Evolutionary conservation across 2,113 vertebrate genomes (phyloP), one percentile per base, ranked within the genome.

Genomic region (Opisthocomus hoazin): DNA sequence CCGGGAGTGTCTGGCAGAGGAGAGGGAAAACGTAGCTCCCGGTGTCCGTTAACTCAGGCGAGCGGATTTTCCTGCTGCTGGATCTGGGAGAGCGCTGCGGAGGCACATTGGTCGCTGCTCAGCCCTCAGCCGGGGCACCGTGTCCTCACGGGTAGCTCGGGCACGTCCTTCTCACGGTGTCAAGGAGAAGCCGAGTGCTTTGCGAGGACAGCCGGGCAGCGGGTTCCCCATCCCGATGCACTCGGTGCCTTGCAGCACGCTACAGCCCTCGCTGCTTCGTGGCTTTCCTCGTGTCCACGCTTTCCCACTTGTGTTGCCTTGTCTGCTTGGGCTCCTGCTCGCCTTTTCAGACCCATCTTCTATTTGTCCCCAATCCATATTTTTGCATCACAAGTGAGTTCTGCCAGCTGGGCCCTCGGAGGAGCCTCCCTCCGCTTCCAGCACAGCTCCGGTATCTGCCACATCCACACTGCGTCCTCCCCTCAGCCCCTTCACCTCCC

Each of bases 361-460:
- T 7, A 0, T 71, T 66, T 79, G 68, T 85, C 84, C 95, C 74
- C 82, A 2, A 41, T 95, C 91, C 81, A 83, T 94, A 83, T 85
- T 93, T 96, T 94, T 94, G 84, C 93, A 95, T 96, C 43, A 32
- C 89, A 66, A 94, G 77, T 32, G 86, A 17, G 46, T 94, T 84
- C 39, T 51, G 29, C 71, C 76, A 8, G 29, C 78, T 50, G 90
- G 79, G 89, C 61, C 87, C 41, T 84, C 4, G 0, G 48, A 80
- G 84, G 82, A 86, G n/a, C 80, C 43, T 91, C 74, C 53, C 48
- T 36, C 32, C 0, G 0, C 46, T 63, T 66, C 65, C 77, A 57
- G 80, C 60, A 3, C 41, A 5, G 36, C 58, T 63, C 32, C 19
- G 0, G 37, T 26, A 20, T 39, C 41, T 7, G 23, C 46, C 77